Evolutionary conservation across 2,888 invertebrate species (phyloP).

Genomic region (Eupithecia abbreviata): DNA sequence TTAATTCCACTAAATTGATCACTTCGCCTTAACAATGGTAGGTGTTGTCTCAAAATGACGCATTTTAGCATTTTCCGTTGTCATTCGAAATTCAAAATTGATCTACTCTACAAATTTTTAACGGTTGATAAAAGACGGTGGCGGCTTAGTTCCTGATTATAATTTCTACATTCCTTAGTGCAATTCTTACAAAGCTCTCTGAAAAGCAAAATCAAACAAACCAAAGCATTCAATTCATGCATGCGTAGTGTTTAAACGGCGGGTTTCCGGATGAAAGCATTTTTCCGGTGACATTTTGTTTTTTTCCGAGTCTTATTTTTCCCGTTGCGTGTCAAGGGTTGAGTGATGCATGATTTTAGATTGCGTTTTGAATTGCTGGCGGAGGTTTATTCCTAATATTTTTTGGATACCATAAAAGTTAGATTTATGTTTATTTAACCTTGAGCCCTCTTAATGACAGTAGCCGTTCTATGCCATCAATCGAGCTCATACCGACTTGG

Average conservation of each 20-base stretch:
- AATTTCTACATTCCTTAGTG: not conserved
- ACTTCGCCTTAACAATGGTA: too few relatives aligned
- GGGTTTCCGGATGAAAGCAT: constrained; percentile 21
- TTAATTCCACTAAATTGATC: too few relatives aligned
- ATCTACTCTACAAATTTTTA: too few relatives aligned
- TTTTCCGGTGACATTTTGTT: constrained; percentile 26
- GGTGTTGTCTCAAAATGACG: too few relatives aligned
- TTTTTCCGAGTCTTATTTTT: not conserved
- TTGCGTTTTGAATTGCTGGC: constrained; percentile 4
- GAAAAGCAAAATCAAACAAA: constrained; percentile 18
- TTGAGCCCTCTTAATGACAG: too few relatives aligned
- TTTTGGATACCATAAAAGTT: too few relatives aligned
- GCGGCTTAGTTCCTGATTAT: not conserved
- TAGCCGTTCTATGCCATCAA: too few relatives aligned
- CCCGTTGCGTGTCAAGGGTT: constrained; percentile 15
- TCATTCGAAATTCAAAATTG: too few relatives aligned
- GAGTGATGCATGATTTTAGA: constrained; percentile 16
- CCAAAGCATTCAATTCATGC: constrained; percentile 24
- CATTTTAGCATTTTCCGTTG: too few relatives aligned
- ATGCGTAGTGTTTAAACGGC: constrained; percentile 31
- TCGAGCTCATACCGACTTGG: too few relatives aligned
- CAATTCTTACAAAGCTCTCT: not conserved
- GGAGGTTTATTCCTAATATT: not conserved
- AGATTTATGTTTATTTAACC: too few relatives aligned
- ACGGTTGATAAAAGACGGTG: not conserved